phyloP scores from a whole-genome alignment of 2,797 vertebrate genomes.

The Lemur catta region DNA sequence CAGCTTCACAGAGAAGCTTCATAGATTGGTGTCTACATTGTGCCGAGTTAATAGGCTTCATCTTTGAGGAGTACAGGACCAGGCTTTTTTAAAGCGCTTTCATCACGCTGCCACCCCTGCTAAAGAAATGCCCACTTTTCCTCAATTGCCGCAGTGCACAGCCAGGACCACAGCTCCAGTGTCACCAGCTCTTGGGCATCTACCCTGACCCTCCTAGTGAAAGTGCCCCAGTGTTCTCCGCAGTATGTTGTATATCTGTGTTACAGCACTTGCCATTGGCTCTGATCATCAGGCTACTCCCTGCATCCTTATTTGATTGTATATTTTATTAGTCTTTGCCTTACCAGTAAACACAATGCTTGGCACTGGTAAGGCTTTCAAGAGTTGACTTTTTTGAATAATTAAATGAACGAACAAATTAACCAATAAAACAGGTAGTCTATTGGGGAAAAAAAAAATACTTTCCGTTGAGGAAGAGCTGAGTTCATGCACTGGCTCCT shows the following conservation, averaged over 20 bases:
- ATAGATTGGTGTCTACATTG: not conserved
- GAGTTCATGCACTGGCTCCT: not conserved
- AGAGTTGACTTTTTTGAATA: not conserved
- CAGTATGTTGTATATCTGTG: not conserved
- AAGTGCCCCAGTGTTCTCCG: not conserved
- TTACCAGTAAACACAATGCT: not conserved
- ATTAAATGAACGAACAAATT: not conserved
- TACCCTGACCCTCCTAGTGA: not conserved
- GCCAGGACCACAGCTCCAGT: not conserved
- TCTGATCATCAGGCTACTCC: not conserved
- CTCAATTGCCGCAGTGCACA: not conserved
- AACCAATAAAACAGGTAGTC: not conserved
- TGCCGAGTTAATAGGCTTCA: constrained; percentile 16
- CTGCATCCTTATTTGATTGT: not conserved
- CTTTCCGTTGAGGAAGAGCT: not conserved
- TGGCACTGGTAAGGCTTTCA: not conserved
- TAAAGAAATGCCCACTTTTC: not conserved
- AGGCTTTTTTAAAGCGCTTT: not conserved
- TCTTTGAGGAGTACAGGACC: not conserved
- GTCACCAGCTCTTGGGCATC: not conserved
- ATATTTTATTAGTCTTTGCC: not conserved
- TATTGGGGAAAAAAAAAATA: not conserved
- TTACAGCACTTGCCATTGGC: not conserved
- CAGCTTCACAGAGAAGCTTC: not conserved
- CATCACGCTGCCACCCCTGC: too few relatives aligned